These are phyloP conservation scores for Trichonephila clavata DNA, from an alignment of 1,140 invertebrate species.

Conservation along the genomic window DNA sequence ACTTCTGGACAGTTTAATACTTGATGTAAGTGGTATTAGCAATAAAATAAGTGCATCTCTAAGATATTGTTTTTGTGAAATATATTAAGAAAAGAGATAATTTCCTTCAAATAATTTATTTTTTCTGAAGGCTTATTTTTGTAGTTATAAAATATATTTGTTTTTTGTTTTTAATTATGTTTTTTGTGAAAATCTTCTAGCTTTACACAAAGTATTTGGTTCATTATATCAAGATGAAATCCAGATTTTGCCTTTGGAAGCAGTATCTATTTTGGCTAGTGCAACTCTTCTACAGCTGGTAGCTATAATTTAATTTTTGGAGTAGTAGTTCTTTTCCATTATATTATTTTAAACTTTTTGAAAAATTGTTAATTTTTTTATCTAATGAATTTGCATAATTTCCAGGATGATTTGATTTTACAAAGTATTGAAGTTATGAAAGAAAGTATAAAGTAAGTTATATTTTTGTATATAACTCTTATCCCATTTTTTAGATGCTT, in stretches of 20 bases:
- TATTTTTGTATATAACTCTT: background rate
- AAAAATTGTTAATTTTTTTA: background rate
- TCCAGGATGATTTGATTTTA: slow-evolving; percentile 86
- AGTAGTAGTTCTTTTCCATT: too few relatives aligned
- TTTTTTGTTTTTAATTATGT: background rate
- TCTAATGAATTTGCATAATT: background rate
- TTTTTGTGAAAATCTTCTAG: slow-evolving; percentile 81
- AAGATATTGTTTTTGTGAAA: background rate
- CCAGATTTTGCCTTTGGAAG: slow-evolving; percentile 86
- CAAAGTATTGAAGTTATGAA: slow-evolving; percentile 89
- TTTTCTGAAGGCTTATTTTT: too few relatives aligned
- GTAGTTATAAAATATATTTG: background rate
- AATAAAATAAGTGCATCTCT: background rate
- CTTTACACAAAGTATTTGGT: slow-evolving; percentile 87
- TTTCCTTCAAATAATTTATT: background rate
- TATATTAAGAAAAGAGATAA: background rate
- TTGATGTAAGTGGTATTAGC: background rate
- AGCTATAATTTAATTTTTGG: background rate
- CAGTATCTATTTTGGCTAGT: slow-evolving; percentile 87
- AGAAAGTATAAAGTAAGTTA: slow-evolving; percentile 85
- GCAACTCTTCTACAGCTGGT: slow-evolving; percentile 88
- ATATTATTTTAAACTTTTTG: background rate
- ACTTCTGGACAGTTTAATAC: background rate
- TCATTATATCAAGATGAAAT: slow-evolving; percentile 91
- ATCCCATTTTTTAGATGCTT: background rate